Evolutionary conservation across 2,888 invertebrate genomes (phyloP).

Genomic region (Drosophila bunnanda): DNA sequence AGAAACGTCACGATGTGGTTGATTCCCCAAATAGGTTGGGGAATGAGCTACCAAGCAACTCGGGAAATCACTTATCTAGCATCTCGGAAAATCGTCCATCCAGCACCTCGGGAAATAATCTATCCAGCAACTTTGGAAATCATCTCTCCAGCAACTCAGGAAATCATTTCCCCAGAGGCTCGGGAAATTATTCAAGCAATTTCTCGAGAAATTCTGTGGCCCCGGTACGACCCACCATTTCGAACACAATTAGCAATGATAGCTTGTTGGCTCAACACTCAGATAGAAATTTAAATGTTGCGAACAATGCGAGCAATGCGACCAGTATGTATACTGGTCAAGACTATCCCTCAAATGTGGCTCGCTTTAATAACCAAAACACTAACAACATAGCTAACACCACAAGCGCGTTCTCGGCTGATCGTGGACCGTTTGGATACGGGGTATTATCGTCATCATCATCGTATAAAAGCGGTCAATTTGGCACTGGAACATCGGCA

Average conservation of each 20-base stretch:
- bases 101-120: background rate
- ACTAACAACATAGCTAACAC: conserved; percentile 26
- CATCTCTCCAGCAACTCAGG: background rate
- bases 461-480: conserved; percentile 9
- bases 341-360: conserved; percentile 50
- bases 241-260: conserved; percentile 12
- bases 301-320: conserved; percentile 20
- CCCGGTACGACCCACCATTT: background rate
- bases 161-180: background rate
- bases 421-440: conserved; percentile 9
- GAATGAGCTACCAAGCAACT: background rate
- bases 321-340: conserved; percentile 45
- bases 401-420: conserved; percentile 14
- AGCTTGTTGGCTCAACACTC: conserved; percentile 10
- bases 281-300: conserved; percentile 15
- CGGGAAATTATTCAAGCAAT: background rate
- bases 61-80: background rate
- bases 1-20: conserved; percentile 61
- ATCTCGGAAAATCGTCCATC: background rate
- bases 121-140: background rate
- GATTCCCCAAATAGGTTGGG: background rate
- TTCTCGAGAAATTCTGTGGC: background rate
- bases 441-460: conserved; percentile 20
- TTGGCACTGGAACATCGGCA: conserved; percentile 10
- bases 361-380: conserved; percentile 45